Percentiles rank a stretch among this genome's conserved stretches.
Evolutionary conservation across 2,797 vertebrate species (phyloP).

Genomic region (Alectoris magna): DNA sequence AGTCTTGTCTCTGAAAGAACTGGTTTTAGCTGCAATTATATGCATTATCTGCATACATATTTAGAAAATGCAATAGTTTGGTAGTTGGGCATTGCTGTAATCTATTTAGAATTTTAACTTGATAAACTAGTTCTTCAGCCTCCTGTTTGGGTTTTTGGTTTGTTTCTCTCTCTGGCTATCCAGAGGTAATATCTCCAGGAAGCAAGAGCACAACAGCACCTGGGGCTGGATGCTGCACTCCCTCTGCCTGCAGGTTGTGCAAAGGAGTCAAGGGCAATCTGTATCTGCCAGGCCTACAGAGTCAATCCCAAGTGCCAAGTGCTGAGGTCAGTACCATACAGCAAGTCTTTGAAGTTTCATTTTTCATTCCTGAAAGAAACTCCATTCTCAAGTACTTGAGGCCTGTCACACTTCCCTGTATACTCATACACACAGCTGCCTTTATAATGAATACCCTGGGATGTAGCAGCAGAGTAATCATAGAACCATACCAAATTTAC

Average conservation of each 20-base stretch:
- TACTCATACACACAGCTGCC: background rate
- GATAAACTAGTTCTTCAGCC: background rate
- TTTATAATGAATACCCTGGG: background rate
- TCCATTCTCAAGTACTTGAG: background rate
- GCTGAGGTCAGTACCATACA: background rate
- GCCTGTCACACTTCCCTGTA: background rate
- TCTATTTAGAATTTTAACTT: background rate
- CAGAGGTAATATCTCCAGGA: background rate
- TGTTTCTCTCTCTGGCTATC: conserved; percentile 6
- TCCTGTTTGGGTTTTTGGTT: background rate
- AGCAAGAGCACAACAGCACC: conserved; percentile 3
- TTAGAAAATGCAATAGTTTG: conserved; percentile 15
- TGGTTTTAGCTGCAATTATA: background rate
- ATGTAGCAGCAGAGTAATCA: background rate
- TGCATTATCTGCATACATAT: conserved; percentile 40
- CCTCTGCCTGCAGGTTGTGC: background rate
- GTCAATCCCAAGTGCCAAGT: conserved; percentile 1
- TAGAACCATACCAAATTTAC: background rate
- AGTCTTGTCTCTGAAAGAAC: conserved; percentile 4
- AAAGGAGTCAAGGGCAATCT: background rate
- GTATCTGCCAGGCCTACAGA: background rate
- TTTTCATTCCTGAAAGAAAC: conserved; percentile 29
- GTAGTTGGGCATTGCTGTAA: background rate
- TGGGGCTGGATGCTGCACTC: background rate
- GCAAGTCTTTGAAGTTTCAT: conserved; percentile 18